Conservation (phyloP, 2,888 invertebrate species). For the Tuta absoluta region DNA sequence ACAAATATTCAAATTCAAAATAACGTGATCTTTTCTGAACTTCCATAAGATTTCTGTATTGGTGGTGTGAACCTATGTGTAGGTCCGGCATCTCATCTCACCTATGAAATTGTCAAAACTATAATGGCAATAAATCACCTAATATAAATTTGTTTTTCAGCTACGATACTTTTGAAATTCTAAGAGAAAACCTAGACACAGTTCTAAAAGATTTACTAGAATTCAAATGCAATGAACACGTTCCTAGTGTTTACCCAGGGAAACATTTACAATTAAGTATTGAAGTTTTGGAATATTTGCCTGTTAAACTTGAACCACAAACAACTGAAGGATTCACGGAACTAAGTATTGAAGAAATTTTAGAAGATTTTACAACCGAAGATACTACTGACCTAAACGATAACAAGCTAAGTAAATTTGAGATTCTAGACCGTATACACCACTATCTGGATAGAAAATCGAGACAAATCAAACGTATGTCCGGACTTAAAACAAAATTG, state of each 20-base stretch:
- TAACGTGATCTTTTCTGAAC: too few relatives aligned
- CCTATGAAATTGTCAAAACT: too few relatives aligned
- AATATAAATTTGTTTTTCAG: constrained; percentile 50
- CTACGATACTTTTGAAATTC: constrained; percentile 94
- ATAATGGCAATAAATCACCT: too few relatives aligned
- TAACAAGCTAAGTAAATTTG: constrained; percentile 41
- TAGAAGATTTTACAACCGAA: constrained; percentile 38
- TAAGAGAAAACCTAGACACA: constrained; percentile 89
- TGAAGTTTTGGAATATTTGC: constrained; percentile 47
- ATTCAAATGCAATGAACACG: constrained; percentile 63
- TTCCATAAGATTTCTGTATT: too few relatives aligned
- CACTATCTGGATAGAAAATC: constrained; percentile 61
- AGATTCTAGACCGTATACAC: constrained; percentile 63
- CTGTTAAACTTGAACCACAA: constrained; percentile 25
- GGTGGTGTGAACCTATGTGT: too few relatives aligned
- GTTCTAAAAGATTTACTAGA: constrained; percentile 85
- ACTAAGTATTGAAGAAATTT: constrained; percentile 40
- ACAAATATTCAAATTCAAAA: too few relatives aligned
- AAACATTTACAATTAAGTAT: constrained; percentile 57
- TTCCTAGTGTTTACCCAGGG: constrained; percentile 63
- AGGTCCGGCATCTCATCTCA: too few relatives aligned
- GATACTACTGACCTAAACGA: constrained; percentile 25
- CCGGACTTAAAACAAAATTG: constrained; percentile 29
- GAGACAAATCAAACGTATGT: constrained; percentile 43
- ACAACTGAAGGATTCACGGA: constrained; percentile 12